phyloP scores from a whole-genome alignment of 2,888 invertebrate species.

The Cheilosia pagana region DNA sequence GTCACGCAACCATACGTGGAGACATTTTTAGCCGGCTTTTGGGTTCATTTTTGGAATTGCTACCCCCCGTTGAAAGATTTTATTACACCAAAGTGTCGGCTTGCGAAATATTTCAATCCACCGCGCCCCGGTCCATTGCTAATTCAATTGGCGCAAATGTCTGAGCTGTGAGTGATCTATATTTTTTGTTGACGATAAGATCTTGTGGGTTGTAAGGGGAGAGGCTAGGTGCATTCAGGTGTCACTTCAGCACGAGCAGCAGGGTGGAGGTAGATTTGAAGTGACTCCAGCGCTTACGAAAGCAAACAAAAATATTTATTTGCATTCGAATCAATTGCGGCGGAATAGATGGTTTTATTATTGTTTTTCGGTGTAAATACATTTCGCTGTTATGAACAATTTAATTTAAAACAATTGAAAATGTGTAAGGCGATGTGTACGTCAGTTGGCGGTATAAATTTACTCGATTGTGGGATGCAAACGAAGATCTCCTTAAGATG shows the following conservation, averaged over 20 bases:
- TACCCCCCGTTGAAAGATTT: background rate
- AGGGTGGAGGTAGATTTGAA: background rate
- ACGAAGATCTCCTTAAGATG: background rate
- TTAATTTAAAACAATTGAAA: conserved; percentile 12
- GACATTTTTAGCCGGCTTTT: too few species aligned
- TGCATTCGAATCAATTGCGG: conserved; percentile 18
- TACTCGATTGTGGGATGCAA: background rate
- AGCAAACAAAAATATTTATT: conserved; percentile 16
- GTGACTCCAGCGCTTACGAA: conserved; percentile 7
- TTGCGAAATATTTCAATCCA: background rate
- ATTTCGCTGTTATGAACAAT: conserved; percentile 23
- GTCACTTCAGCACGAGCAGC: background rate
- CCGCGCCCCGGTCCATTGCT: conserved; percentile 7
- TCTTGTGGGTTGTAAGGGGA: background rate
- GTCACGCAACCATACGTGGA: conserved; percentile 14
- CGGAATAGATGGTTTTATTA: conserved; percentile 9
- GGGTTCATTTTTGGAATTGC: background rate
- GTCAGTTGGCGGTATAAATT: background rate
- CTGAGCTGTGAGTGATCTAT: background rate
- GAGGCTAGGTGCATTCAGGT: conserved; percentile 12
- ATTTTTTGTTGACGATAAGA: background rate
- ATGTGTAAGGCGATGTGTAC: background rate
- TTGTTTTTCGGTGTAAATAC: conserved; percentile 4
- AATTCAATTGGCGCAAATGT: conserved; percentile 21
- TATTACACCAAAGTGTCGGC: conserved; percentile 13